A percentile compares a stretch with the other conserved stretches of the same genome.
phyloP scores from a whole-genome alignment of 2,113 vertebrate species.

The Fregetta grallaria region DNA sequence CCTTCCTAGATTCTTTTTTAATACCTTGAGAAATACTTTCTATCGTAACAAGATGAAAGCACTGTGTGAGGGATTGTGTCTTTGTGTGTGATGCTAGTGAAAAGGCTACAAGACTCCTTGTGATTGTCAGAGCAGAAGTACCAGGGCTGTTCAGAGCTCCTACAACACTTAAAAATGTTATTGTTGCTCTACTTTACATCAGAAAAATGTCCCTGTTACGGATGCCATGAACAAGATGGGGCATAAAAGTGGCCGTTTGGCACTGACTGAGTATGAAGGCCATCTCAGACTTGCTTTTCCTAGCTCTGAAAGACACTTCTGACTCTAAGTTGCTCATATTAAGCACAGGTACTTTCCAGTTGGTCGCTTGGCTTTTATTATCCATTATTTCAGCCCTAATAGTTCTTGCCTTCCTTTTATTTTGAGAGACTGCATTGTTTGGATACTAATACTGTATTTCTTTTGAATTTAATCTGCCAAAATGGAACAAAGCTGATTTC shows the following conservation, averaged over 20 bases:
- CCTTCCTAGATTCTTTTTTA: neutral
- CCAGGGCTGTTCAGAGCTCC: neutral
- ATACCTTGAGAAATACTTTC: neutral
- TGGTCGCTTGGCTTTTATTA: constrained; percentile 1
- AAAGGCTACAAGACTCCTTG: neutral
- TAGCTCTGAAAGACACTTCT: neutral
- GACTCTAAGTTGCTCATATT: neutral
- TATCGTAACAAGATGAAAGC: neutral
- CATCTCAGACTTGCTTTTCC: neutral
- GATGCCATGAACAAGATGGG: neutral
- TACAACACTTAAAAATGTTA: neutral
- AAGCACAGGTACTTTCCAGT: neutral
- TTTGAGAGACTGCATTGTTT: constrained; percentile 11
- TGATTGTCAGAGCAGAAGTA: neutral
- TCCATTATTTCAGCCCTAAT: neutral
- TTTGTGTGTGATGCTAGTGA: neutral
- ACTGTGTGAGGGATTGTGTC: neutral
- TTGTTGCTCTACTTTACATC: neutral
- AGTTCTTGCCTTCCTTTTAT: constrained; percentile 8
- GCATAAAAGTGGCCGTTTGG: neutral
- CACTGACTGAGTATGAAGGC: neutral
- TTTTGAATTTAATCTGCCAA: constrained; percentile 45
- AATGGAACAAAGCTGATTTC: constrained; percentile 24
- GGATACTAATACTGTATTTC: constrained; percentile 19
- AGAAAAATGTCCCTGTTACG: neutral